Base-by-base conservation (phyloP, 2,888 invertebrate species). In the Trilocha varians region DNA sequence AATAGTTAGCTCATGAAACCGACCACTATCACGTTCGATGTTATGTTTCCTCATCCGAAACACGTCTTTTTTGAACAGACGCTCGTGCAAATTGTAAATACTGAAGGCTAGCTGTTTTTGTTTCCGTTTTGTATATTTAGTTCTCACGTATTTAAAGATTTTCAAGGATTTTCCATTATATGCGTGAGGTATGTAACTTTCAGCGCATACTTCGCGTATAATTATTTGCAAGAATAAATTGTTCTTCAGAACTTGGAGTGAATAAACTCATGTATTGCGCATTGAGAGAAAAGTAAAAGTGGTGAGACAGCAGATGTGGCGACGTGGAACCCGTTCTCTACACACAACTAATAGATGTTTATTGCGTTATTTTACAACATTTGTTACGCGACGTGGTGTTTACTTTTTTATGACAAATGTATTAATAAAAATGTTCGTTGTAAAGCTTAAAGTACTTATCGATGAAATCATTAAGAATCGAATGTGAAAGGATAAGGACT, bases 251-350 rank as follows among this genome's bases (percentile, higher is more conserved):
- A 6, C 8, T 25, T 5, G 25, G 25, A 25, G 25, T 25, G 25
- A 25, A 25, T 11, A 25, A 25, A 25, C 25, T 25, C 5, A 25
- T 52, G 59, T 53, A 54, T 59, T 62, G 55, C 57, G 63, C 63
- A 47, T 54, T 57, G 55, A 65, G 72, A 75, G 75, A 75, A 83
- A 83, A 83, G 83, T 84, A 83, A 83, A 83, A 83, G 83, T 80
- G 67, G 65, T 57, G 57, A 64, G 62, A 52, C 61, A 60, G 66
- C 70, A 65, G 70, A 65, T 62, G 63, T 53, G 57, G 59, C 62
- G 62, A 52, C 59, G 62, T 53, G 47, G 47, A 56, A 57, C 57
- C 53, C 46, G 57, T 25, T 25, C 25, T 25, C 25, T 52, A 54
- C 38, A 33, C 13, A 16, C 36, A 13, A 37, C 9, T 15, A 32